Base-by-base conservation (phyloP, 2,113 vertebrate species). In the Coptodon rendalli region DNA sequence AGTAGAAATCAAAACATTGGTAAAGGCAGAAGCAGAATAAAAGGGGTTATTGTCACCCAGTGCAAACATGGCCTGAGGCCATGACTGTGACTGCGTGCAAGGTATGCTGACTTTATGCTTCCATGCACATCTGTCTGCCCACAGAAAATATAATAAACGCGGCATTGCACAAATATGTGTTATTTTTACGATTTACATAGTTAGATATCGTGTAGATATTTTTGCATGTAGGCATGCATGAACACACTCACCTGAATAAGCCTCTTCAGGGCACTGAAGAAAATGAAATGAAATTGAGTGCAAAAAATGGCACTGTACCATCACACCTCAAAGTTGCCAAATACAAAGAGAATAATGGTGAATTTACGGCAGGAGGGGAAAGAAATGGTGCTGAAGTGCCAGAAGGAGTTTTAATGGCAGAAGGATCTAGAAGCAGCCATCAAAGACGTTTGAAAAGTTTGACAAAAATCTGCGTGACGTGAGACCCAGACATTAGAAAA, bases 1-100 rank as follows among this genome's bases (percentile, higher is more conserved):
- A 99, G 97, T 97, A 98, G 98, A 98, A 98, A 98, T 98, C 97
- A 97, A 97, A 98, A 97, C 97, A 97, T 95, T 95, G 96, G 95
- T 96, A 96, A 96, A 96, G 93, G 96, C 95, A 96, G 95, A 95
- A 88, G 96, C 89, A 92, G 95, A 96, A 96, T 96, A 97, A 97
- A 97, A 96, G 96, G 95, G 96, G 95, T 97, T 96, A 96, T 97
- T 97, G 97, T 98, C 97, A 96, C 95, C 93, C 94, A 93, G 94
- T 96, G 94, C 94, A 95, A 95, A 89, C 78, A 93, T 59, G 89
- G 97, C 98, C 97, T 61, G 95, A 94, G 97, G 97, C 96, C 90
- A 96, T 85, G 91, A 94, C 96, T 94, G 95, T 95, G 94, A 95
- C 95, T 93, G 96, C 93, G 84, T 89, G 87, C 81, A 88, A 93